Percentiles rank a stretch among this genome's conserved stretches.
phyloP scores from a whole-genome alignment of 1,140 invertebrate species.

The Macrostomum lignano region DNA sequence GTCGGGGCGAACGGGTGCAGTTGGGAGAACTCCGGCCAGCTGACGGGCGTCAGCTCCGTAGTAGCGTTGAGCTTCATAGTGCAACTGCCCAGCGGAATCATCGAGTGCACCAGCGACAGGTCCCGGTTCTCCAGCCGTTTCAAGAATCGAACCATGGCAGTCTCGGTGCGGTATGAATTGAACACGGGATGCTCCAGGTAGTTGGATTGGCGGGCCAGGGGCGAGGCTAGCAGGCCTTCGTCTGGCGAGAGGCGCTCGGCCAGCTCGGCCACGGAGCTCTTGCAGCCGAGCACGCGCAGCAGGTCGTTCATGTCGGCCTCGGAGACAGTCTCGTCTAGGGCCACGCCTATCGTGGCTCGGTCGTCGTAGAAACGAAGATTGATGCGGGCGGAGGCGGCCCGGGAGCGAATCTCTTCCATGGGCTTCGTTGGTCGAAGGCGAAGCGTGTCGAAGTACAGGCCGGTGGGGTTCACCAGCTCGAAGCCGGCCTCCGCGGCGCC shows the following conservation, averaged over 20 bases:
- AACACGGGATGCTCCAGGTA: conserved; percentile 79
- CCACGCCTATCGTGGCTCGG: too few species aligned
- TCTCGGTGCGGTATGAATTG: conserved; percentile 61
- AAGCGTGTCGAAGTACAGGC: too few species aligned
- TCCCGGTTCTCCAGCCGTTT: conserved; percentile 92
- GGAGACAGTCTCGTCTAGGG: conserved; percentile 71
- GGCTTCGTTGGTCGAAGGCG: too few species aligned
- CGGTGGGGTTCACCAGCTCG: too few species aligned
- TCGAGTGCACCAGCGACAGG: conserved; percentile 82
- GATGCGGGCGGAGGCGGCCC: too few species aligned
- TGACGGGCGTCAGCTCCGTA: conserved; percentile 88
- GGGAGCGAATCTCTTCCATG: too few species aligned
- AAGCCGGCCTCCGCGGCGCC: too few species aligned
- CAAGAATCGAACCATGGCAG: conserved; percentile 80
- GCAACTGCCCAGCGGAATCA: conserved; percentile 95
- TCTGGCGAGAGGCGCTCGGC: too few species aligned
- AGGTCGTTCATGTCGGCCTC: conserved; percentile 59
- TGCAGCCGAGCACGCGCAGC: conserved; percentile 43
- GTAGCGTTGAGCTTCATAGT: conserved; percentile 98
- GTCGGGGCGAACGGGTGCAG: conserved; percentile 83
- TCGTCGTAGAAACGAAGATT: too few species aligned
- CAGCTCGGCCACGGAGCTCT: too few species aligned
- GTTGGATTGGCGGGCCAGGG: too few species aligned
- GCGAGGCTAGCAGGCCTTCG: too few species aligned
- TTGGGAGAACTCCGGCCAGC: conserved; percentile 61